phyloP scores from a whole-genome alignment of 2,797 vertebrate species.

The Leuciscus waleckii region DNA sequence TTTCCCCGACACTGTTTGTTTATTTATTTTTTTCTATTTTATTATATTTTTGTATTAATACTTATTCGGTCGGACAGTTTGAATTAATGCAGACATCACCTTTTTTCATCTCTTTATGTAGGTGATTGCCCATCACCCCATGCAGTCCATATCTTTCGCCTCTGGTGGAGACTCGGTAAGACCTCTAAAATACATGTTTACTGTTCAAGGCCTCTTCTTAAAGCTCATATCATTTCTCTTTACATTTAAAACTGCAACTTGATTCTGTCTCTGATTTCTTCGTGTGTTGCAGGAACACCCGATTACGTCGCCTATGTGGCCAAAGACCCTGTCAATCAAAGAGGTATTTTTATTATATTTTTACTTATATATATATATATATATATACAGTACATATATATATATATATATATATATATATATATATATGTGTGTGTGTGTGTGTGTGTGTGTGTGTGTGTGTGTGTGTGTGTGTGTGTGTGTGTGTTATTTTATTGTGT shows the following conservation, averaged over 20 bases:
- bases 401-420: no score
- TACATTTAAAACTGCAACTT: slow-evolving; percentile 42
- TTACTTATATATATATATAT: no score
- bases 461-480: rapidly evolving
- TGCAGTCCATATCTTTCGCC: slow-evolving; percentile 99
- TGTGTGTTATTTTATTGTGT: no score
- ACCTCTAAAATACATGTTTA: slow-evolving; percentile 38
- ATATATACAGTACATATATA: no score
- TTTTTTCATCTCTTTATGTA: slow-evolving; percentile 60
- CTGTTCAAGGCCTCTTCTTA: slow-evolving; percentile 43
- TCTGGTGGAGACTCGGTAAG: slow-evolving; percentile 95
- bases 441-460: rapidly evolving
- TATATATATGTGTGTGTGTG: no score
- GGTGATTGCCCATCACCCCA: slow-evolving; percentile 96
- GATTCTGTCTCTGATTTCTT: slow-evolving; percentile 54
- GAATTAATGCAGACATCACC: neutral
- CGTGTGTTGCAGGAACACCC: slow-evolving; percentile 85
- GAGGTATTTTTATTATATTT: slow-evolving; percentile 81
- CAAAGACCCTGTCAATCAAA: slow-evolving; percentile 97
- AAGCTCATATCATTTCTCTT: slow-evolving; percentile 26
- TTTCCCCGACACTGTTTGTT: neutral
- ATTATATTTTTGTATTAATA: neutral
- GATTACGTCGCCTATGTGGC: slow-evolving; percentile 98
- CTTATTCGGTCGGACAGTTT: neutral
- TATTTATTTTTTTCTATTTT: neutral